Conservation (phyloP, 2,888 invertebrate genomes). For the Molanna angustata region DNA sequence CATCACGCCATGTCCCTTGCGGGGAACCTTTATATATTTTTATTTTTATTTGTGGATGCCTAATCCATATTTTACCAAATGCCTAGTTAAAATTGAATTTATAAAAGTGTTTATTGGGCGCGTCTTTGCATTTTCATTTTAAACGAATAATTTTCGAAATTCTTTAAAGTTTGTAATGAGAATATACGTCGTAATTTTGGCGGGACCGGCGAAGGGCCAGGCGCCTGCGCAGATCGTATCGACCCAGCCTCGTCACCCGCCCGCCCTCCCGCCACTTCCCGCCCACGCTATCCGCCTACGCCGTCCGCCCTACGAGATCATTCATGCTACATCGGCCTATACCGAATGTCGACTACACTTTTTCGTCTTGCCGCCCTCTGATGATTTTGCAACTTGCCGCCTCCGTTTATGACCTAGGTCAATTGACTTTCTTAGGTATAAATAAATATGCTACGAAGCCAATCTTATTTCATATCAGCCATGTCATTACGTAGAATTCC, state of each 20-base stretch:
- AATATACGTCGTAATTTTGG: constrained; percentile 13
- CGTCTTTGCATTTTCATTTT: no score
- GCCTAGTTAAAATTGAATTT: no score
- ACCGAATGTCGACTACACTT: constrained; percentile 35
- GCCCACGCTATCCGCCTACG: constrained; percentile 6
- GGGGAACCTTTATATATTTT: no score
- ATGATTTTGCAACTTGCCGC: constrained; percentile 21
- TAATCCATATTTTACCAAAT: no score
- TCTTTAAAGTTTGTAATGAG: background rate
- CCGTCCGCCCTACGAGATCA: constrained; percentile 52
- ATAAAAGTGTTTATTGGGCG: no score
- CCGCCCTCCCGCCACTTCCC: constrained; percentile 4
- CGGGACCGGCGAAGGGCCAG: constrained; percentile 45
- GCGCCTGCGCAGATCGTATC: constrained; percentile 37
- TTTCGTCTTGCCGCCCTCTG: constrained; percentile 14
- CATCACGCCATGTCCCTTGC: no score
- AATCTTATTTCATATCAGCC: no score
- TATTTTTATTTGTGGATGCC: no score
- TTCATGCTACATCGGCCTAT: constrained; percentile 45
- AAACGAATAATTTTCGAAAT: constrained; percentile 8
- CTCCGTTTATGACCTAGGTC: constrained; percentile 21
- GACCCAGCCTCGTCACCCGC: constrained; percentile 14
- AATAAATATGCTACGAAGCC: no score
- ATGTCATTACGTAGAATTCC: no score
- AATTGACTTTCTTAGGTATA: constrained; percentile 5